Conservation (phyloP, 37 sponge, comb jelly and placozoan species). For the Chondrosia reniformis region DNA sequence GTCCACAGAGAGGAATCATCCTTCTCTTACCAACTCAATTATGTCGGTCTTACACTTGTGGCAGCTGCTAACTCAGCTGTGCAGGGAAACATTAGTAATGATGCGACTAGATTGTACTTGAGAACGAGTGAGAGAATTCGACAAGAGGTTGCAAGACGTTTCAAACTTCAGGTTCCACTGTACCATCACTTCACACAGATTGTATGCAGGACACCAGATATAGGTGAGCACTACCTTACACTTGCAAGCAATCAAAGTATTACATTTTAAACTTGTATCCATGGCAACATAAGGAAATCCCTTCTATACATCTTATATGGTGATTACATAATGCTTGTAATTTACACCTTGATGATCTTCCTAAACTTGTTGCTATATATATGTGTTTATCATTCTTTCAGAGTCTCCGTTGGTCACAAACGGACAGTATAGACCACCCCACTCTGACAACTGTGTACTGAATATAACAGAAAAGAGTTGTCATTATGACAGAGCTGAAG, state of each 20-base stretch:
- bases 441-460: slow-evolving; percentile 6
- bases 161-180: not conserved
- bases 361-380: no score
- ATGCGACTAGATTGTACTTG: not conserved
- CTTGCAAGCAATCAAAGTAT: no score
- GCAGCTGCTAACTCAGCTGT: not conserved
- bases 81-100: not conserved
- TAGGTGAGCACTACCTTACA: slow-evolving; percentile 17
- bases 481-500: not conserved
- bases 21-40: slow-evolving; percentile 10
- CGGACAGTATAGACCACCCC: slow-evolving; percentile 10
- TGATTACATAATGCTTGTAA: no score
- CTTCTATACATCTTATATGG: no score
- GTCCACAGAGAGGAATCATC: not conserved
- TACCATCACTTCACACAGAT: slow-evolving; percentile 27
- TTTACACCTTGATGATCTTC: no score
- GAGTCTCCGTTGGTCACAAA: slow-evolving; percentile 9
- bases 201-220: slow-evolving; percentile 3
- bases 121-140: not conserved
- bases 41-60: not conserved
- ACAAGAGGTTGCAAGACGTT: not conserved
- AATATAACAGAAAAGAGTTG: not conserved
- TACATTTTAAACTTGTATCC: no score
- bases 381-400: not conserved
- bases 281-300: no score